Conservation (phyloP, 2,113 vertebrate species). For the Meriones unguiculatus region DNA sequence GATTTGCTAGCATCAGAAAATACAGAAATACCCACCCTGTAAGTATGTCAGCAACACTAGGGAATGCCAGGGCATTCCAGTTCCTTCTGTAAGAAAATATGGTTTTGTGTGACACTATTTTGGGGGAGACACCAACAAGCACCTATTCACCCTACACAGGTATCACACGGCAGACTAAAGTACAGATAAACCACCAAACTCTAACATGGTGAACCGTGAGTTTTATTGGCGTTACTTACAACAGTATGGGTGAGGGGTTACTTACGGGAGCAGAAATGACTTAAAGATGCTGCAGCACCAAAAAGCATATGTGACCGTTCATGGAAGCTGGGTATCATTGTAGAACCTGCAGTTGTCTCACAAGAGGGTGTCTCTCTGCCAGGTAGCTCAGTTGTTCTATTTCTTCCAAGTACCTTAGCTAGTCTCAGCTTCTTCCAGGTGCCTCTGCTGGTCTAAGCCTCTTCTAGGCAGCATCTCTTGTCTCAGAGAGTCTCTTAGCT, state of each 20-base stretch:
- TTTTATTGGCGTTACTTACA: neutral
- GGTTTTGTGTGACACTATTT: neutral
- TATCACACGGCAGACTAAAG: neutral
- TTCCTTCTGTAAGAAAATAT: slow-evolving; percentile 22
- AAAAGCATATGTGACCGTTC: neutral
- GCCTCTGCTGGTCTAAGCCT: neutral
- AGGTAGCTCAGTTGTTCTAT: neutral
- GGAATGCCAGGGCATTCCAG: neutral
- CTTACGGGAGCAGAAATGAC: neutral
- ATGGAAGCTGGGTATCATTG: neutral
- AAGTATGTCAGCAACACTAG: slow-evolving; percentile 78
- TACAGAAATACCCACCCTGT: slow-evolving; percentile 78
- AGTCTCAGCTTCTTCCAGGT: neutral
- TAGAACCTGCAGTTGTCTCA: neutral
- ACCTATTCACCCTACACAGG: neutral
- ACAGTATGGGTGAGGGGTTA: neutral
- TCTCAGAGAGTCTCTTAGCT: neutral
- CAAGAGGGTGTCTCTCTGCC: neutral
- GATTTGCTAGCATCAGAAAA: slow-evolving; percentile 78
- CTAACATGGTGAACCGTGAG: neutral
- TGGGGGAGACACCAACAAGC: neutral
- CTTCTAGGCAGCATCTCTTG: neutral
- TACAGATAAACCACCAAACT: neutral
- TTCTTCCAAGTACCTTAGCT: neutral
- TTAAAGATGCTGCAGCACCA: neutral